phyloP scores from a whole-genome alignment of 1,140 invertebrate genomes.

The Hyposmocoma kahamanoa region DNA sequence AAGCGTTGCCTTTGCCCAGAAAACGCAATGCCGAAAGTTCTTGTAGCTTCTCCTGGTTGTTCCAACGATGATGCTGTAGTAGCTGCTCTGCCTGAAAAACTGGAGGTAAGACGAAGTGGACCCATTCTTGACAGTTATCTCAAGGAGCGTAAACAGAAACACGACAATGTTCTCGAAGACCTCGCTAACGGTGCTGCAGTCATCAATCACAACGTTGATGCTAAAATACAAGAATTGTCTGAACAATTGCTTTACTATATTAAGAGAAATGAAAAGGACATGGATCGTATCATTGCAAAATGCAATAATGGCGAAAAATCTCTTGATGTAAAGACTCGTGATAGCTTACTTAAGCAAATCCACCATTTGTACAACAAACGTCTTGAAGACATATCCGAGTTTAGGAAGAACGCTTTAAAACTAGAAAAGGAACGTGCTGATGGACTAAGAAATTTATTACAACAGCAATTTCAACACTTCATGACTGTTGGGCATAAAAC shows the following conservation, averaged over 20 bases:
- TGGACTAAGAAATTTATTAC: slow-evolving; percentile 30
- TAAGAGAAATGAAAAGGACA: slow-evolving; percentile 32
- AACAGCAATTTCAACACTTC: slow-evolving; percentile 37
- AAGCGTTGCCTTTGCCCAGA: neutral
- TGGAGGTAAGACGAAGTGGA: slow-evolving; percentile 33
- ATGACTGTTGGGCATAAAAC: slow-evolving; percentile 32
- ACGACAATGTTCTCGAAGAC: slow-evolving; percentile 23
- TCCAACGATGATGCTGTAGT: slow-evolving; percentile 41
- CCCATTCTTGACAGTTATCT: slow-evolving; percentile 41
- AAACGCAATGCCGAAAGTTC: neutral
- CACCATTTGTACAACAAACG: slow-evolving; percentile 20
- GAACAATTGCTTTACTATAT: slow-evolving; percentile 37
- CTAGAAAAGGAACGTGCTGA: slow-evolving; percentile 45
- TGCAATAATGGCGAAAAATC: neutral
- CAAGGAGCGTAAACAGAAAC: slow-evolving; percentile 31
- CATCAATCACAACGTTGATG: slow-evolving; percentile 37
- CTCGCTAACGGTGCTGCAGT: slow-evolving; percentile 19
- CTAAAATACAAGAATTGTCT: slow-evolving; percentile 31
- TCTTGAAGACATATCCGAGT: slow-evolving; percentile 27
- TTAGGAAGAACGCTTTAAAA: slow-evolving; percentile 33
- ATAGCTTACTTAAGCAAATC: slow-evolving; percentile 27
- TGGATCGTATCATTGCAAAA: slow-evolving; percentile 28
- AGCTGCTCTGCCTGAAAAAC: slow-evolving; percentile 36
- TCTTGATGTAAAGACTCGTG: slow-evolving; percentile 20
- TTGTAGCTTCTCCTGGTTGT: slow-evolving; percentile 21